phyloP scores from a whole-genome alignment of 1,140 invertebrate genomes.

The Ips nitidus region DNA sequence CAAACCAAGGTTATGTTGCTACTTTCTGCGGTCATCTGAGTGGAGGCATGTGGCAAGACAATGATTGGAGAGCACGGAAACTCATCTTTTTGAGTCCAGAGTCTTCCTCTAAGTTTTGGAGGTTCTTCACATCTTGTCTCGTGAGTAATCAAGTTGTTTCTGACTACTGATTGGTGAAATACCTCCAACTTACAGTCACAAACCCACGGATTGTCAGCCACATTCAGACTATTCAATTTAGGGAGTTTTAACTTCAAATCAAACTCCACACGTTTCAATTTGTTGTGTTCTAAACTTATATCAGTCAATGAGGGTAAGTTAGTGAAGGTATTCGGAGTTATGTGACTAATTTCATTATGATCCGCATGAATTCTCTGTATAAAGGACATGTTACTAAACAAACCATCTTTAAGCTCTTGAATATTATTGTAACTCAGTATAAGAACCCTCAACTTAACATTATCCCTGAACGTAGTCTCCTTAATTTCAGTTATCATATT shows the following conservation, averaged over 20 bases:
- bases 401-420: slow-evolving; percentile 66
- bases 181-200: slow-evolving; percentile 82
- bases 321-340: slow-evolving; percentile 73
- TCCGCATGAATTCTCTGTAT: slow-evolving; percentile 76
- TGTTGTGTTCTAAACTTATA: slow-evolving; percentile 72
- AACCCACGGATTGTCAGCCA: slow-evolving; percentile 83
- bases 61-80: slow-evolving; percentile 85
- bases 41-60: slow-evolving; percentile 56
- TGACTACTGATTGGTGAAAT: slow-evolving; percentile 75
- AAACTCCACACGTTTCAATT: slow-evolving; percentile 56
- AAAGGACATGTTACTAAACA: slow-evolving; percentile 73
- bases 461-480: slow-evolving; percentile 70
- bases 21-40: slow-evolving; percentile 60
- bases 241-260: slow-evolving; percentile 54
- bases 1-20: slow-evolving; percentile 77
- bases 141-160: slow-evolving; percentile 69
- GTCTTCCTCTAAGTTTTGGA: slow-evolving; percentile 61
- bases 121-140: slow-evolving; percentile 73
- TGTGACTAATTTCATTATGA: slow-evolving; percentile 68
- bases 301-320: slow-evolving; percentile 66
- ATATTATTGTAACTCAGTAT: slow-evolving; percentile 74
- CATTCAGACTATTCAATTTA: slow-evolving; percentile 70
- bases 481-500: slow-evolving; percentile 72
- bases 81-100: slow-evolving; percentile 72
- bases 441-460: slow-evolving; percentile 68